Conservation (phyloP, 2,888 invertebrate species). For the Alsophila aescularia region DNA sequence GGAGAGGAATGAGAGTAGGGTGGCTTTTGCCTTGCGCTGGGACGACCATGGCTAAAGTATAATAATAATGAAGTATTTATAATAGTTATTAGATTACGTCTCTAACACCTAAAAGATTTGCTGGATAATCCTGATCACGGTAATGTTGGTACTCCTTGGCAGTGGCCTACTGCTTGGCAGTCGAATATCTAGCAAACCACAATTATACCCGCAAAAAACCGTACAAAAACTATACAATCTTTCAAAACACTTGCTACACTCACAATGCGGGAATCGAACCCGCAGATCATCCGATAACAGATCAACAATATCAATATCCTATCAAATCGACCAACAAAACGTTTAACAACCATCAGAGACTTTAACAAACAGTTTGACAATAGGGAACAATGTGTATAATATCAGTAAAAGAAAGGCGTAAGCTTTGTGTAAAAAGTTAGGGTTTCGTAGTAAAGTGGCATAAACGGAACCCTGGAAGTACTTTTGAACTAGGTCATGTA, state of each 20-base stretch:
- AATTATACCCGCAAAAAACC: no score
- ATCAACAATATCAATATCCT: slow-evolving; percentile 9
- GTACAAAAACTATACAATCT: neutral
- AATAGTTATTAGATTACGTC: no score
- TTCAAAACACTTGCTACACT: slow-evolving; percentile 1
- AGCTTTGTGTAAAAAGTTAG: neutral
- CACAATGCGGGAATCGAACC: neutral
- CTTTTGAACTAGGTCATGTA: no score
- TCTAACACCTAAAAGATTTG: no score
- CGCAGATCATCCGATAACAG: slow-evolving; percentile 5
- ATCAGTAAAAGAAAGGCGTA: neutral
- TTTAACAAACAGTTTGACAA: neutral
- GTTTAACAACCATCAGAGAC: neutral
- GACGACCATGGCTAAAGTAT: no score
- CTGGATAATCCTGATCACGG: no score
- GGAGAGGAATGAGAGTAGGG: no score
- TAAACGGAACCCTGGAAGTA: neutral
- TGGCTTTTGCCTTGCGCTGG: no score
- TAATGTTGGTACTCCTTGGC: no score
- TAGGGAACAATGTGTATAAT: neutral
- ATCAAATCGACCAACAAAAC: slow-evolving; percentile 7
- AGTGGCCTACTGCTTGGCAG: no score
- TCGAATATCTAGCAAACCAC: no score
- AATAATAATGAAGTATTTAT: no score
- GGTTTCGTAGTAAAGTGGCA: neutral